Evolutionary conservation across 2,888 invertebrate species (phyloP).

Genomic region (Seladonia tumulorum): DNA sequence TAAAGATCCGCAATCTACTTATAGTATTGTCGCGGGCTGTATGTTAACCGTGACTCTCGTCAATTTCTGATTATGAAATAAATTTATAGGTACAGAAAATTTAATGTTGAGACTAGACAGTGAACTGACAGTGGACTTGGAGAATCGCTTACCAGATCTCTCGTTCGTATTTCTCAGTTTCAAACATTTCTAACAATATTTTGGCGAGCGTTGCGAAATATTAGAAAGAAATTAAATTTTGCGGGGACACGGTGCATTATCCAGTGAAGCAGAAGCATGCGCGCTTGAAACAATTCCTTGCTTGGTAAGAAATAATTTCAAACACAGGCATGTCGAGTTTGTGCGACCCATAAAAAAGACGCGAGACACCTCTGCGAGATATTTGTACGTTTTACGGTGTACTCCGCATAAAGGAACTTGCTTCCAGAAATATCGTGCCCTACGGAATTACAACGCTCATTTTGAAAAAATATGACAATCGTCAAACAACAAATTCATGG

Average conservation of each 20-base stretch:
- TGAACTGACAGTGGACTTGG: neutral
- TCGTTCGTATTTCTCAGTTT: neutral
- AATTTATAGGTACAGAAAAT: neutral
- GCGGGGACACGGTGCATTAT: neutral
- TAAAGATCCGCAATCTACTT: no score
- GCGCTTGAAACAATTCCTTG: neutral
- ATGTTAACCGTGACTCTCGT: no score
- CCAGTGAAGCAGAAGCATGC: neutral
- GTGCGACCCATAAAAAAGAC: slow-evolving; percentile 7
- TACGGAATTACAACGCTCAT: neutral
- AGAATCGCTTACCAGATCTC: neutral
- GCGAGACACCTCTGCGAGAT: slow-evolving; percentile 6
- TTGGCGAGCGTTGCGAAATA: neutral
- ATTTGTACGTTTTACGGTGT: slow-evolving; percentile 7
- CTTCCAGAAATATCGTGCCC: neutral
- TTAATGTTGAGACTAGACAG: neutral
- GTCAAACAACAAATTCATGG: neutral
- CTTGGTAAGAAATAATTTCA: slow-evolving; percentile 6
- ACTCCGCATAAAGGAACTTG: neutral
- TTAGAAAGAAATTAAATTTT: neutral
- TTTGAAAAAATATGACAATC: neutral
- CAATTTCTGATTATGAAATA: no score
- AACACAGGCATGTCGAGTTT: neutral
- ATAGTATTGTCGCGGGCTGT: no score
- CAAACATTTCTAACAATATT: neutral